Evolutionary conservation across 1,140 invertebrate species (phyloP), one percentile per base, ranked within the genome.

Genomic region (Diachasma alloeum): DNA sequence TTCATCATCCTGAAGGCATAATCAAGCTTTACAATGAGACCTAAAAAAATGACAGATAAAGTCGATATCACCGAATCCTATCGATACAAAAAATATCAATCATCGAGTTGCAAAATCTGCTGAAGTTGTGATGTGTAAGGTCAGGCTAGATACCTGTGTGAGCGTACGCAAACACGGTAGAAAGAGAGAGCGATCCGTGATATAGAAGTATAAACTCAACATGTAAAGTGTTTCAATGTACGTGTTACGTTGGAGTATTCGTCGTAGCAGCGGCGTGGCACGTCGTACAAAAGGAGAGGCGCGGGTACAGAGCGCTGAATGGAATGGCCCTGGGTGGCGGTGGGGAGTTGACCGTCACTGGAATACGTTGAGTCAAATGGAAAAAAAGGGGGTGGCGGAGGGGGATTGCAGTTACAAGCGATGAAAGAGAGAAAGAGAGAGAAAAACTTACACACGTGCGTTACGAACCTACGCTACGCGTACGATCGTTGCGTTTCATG

Each of bases 381-480:
- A n/a, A n/a, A 24, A 37, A 15, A 53, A 53, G 15, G n/a, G n/a
- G n/a, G 4, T 17, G n/a, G 74, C 4, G 24, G 24, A 19, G 22
- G 10, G n/a, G 17, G 53, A 22, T 10, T 15, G 24, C 9, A 63
- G 24, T 63, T 63, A 31, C 24, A 31, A 63, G 15, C 59, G 59
- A 26, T 63, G 24, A 63, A 63, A 63, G 59, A 39, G 76, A 36
- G 37, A 78, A 75, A 13, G 5, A 59, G 71, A 0, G 17, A 3
- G 48, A 42, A 13, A 1, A 8, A 11, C 24, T 44, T 76, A 83
- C 82, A 84, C 84, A 83, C 83, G 83, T 83, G 82, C 79, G 83
- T 81, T 75, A 72, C n/a, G 19, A 81, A 83, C 77, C 78, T 83
- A 85, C 83, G 83, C 76, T 84, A 84, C 78, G 84, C 82, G 80